These are phyloP conservation scores for Aquatica leii DNA, from an alignment of 2,888 invertebrate genomes.

Conservation along the genomic window DNA sequence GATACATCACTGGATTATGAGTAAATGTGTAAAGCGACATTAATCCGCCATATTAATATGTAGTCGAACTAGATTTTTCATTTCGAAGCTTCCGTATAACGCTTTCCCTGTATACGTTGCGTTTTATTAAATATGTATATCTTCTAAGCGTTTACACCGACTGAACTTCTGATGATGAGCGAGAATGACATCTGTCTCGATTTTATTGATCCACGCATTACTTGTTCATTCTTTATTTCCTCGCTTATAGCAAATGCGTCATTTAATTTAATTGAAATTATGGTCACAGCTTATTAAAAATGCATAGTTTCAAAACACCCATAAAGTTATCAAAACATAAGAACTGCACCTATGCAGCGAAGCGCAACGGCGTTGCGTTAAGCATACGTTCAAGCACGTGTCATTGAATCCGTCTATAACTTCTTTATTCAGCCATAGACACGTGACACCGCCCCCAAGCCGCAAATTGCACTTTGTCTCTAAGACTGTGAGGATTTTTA, in stretches of 20 bases:
- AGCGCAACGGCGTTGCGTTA: constrained; percentile 56
- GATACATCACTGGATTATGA: constrained; percentile 48
- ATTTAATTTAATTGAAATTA: constrained; percentile 8
- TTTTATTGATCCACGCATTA: too few relatives aligned
- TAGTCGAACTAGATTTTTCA: constrained; percentile 26
- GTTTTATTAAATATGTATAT: constrained; percentile 11
- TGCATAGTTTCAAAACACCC: constrained; percentile 26
- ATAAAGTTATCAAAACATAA: constrained; percentile 34
- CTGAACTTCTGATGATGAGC: too few relatives aligned
- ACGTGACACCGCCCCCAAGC: constrained; percentile 61
- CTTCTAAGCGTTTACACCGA: neutral
- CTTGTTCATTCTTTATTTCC: too few relatives aligned
- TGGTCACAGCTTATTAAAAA: constrained; percentile 21
- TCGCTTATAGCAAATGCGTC: too few relatives aligned
- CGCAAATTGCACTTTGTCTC: constrained; percentile 57
- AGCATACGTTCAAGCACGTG: constrained; percentile 55
- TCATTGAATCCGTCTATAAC: constrained; percentile 53
- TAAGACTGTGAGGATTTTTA: constrained; percentile 51
- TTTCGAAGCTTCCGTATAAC: constrained; percentile 20
- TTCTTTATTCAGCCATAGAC: constrained; percentile 58
- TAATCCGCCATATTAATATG: constrained; percentile 43
- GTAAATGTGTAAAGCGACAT: constrained; percentile 46
- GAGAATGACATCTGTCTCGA: too few relatives aligned
- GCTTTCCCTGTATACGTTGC: neutral
- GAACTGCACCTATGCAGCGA: constrained; percentile 54